Percentiles rank a stretch among this genome's conserved stretches.
These are phyloP conservation scores for Chelon labrosus DNA, from an alignment of 2,797 vertebrate genomes.

Conservation along the genomic window DNA sequence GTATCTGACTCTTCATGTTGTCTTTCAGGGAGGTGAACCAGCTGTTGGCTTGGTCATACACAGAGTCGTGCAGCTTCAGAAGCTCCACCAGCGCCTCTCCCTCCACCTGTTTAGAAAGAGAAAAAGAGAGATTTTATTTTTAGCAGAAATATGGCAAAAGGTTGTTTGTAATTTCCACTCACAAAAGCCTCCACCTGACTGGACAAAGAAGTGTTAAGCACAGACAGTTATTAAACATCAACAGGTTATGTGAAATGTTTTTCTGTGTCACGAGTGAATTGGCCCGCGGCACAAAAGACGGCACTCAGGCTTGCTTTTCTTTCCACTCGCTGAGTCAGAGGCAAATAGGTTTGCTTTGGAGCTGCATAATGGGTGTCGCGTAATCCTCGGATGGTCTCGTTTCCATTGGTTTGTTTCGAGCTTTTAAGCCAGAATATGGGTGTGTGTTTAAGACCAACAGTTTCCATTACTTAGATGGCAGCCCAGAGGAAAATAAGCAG, in stretches of 20 bases:
- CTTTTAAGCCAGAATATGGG: too few species aligned
- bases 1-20: conserved; percentile 94
- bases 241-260: too few species aligned
- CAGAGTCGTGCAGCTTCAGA: conserved; percentile 88
- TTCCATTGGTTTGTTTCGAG: too few species aligned
- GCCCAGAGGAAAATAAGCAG: too few species aligned
- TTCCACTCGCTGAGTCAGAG: not conserved
- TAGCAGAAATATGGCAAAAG: not conserved
- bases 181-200: not conserved
- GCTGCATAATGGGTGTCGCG: not conserved
- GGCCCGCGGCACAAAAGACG: not conserved
- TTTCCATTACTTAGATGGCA: too few species aligned
- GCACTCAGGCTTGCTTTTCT: not conserved
- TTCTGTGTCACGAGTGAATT: not conserved
- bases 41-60: conserved; percentile 91
- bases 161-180: not conserved
- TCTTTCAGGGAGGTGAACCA: conserved; percentile 96
- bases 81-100: conserved; percentile 91
- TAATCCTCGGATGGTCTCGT: too few species aligned
- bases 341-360: not conserved
- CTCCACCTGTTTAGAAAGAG: conserved; percentile 83
- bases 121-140: not conserved
- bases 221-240: too few species aligned
- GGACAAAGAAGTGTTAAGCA: not conserved
- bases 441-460: too few species aligned